These are phyloP conservation scores for Eulemur rubriventer DNA, from an alignment of 2,797 vertebrate species.

Conservation along the genomic window DNA sequence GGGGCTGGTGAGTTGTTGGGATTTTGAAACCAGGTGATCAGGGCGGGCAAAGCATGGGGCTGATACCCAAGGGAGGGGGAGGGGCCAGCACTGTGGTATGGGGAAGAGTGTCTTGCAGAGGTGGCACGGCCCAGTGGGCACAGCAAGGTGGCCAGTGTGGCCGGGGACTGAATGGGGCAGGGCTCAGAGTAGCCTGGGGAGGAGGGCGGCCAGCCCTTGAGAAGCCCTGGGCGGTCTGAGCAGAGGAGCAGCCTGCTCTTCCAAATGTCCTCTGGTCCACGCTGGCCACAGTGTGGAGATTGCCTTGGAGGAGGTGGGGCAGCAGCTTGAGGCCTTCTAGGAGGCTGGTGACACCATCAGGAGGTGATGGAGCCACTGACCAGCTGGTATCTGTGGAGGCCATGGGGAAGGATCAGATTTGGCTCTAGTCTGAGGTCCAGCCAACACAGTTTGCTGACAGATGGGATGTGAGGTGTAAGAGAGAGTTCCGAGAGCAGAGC, in stretches of 20 bases:
- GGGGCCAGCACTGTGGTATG: background rate
- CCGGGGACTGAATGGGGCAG: fast-evolving
- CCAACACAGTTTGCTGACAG: background rate
- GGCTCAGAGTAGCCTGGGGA: background rate
- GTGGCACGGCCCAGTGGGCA: background rate
- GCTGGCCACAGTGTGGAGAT: background rate
- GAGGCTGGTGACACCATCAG: background rate
- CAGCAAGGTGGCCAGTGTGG: background rate
- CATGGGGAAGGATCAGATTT: background rate
- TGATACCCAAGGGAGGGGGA: background rate
- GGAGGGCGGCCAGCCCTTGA: fast-evolving
- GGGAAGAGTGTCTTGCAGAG: background rate
- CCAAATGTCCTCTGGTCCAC: background rate
- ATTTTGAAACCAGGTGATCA: background rate
- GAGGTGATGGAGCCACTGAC: background rate
- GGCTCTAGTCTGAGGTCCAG: background rate
- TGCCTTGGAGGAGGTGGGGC: background rate
- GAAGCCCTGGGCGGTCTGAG: background rate
- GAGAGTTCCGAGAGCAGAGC: background rate
- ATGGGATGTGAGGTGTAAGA: background rate
- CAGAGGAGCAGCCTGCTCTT: background rate
- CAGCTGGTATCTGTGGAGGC: background rate
- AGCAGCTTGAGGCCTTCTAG: background rate
- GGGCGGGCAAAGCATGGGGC: background rate
- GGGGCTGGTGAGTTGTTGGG: background rate